phyloP scores from a whole-genome alignment of 2,888 invertebrate species.

The Apoda limacodes region DNA sequence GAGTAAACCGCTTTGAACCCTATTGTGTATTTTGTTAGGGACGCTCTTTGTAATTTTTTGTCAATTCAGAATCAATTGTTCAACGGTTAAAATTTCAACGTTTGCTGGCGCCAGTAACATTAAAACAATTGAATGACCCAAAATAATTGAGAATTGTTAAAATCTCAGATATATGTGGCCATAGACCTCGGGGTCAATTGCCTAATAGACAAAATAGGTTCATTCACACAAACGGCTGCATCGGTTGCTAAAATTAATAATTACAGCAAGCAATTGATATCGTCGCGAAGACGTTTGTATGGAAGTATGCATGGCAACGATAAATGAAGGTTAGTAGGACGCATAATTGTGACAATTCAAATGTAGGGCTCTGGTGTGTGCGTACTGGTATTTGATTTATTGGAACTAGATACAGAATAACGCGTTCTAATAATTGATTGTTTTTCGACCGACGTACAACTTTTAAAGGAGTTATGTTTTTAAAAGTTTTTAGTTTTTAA shows the following conservation, averaged over 20 bases:
- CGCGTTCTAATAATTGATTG: too few species aligned
- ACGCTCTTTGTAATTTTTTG: too few species aligned
- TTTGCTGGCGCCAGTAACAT: conserved; percentile 7
- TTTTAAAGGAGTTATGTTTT: too few species aligned
- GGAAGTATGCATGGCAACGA: conserved; percentile 12
- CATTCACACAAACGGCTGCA: conserved; percentile 25
- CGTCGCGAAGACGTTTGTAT: conserved; percentile 49
- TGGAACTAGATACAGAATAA: too few species aligned
- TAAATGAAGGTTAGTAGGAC: conserved; percentile 40
- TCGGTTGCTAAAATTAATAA: conserved; percentile 50
- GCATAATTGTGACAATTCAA: conserved; percentile 17
- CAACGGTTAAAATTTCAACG: too few species aligned
- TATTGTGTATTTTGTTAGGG: too few species aligned
- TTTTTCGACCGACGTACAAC: too few species aligned
- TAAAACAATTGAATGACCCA: conserved; percentile 11
- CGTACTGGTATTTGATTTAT: conserved; percentile 13
- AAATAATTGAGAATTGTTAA: conserved; percentile 22
- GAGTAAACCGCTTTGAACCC: too few species aligned
- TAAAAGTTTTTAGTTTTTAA: too few species aligned
- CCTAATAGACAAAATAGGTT: conserved; percentile 30
- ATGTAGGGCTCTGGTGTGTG: conserved; percentile 16
- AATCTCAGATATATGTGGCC: conserved; percentile 28
- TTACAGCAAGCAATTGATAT: conserved; percentile 39
- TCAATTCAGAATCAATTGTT: too few species aligned
- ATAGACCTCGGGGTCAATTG: conserved; percentile 25